These are phyloP conservation scores for Trematocara unimaculatum DNA, from an alignment of 2,113 vertebrate species.

Conservation along the genomic window DNA sequence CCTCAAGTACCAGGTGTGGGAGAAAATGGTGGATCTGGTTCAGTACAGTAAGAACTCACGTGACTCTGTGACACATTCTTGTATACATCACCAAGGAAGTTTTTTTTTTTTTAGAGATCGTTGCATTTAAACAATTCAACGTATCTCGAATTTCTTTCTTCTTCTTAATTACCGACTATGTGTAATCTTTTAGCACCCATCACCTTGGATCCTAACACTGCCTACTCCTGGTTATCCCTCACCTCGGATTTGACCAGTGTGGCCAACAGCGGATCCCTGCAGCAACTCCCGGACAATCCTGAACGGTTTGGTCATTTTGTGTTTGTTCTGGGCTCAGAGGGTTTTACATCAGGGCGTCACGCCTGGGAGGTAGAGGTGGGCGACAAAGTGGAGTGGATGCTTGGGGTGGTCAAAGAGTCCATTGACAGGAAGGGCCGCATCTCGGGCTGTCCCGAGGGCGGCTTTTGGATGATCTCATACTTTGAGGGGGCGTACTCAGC, in stretches of 20 bases:
- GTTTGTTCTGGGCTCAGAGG: conserved; percentile 72
- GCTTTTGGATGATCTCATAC: conserved; percentile 76
- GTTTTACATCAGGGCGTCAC: conserved; percentile 68
- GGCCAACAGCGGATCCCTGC: conserved; percentile 60
- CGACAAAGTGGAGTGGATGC: conserved; percentile 73
- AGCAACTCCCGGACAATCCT: conserved; percentile 67
- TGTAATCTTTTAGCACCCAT: conserved; percentile 65
- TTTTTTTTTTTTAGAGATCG: neutral
- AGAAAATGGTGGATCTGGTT: conserved; percentile 71
- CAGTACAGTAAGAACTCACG: conserved; percentile 66
- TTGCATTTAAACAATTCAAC: neutral
- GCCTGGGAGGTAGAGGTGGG: conserved; percentile 77
- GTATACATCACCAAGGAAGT: neutral
- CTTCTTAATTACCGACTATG: neutral
- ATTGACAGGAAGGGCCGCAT: conserved; percentile 73
- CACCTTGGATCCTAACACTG: conserved; percentile 75
- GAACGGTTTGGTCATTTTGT: conserved; percentile 76
- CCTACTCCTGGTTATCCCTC: conserved; percentile 71
- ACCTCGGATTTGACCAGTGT: conserved; percentile 67
- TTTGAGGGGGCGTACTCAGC: conserved; percentile 68
- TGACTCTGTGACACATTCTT: neutral
- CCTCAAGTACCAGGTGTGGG: conserved; percentile 74
- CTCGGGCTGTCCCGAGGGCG: conserved; percentile 69
- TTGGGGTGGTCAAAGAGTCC: conserved; percentile 71
- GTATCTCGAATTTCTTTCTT: neutral